Evolutionary conservation across 1,140 invertebrate genomes (phyloP), one percentile per base, ranked within the genome.

Genomic region (Ptiloglossa arizonensis): DNA sequence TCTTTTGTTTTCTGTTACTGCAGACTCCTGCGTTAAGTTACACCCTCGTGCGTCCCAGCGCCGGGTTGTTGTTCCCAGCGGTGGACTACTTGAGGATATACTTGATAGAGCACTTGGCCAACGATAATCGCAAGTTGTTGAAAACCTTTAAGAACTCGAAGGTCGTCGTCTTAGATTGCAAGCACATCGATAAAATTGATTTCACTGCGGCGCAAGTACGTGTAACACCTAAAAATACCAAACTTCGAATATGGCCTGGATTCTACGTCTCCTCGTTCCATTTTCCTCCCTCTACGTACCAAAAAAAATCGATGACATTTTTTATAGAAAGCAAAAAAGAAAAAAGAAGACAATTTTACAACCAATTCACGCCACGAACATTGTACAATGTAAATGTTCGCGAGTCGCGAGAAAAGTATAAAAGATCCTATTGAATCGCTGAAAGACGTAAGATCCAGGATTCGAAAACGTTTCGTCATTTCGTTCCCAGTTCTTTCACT

Each of bases 61-160:
- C 92, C 15, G 93, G 93, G 5, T 81, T 95, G 4, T 87, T 92
- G 19, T 95, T 94, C 82, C 94, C 94, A 0, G 92, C 93, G 4
- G 91, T 93, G 5, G 93, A 94, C 70, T 92, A 93, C 69, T 24
- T 95, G 11, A 89, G 92, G 75, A 87, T 78, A 15, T 88, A 90
- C 44, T 87, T 94, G n/a, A 86, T 87, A 0, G 90, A 92, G 77
- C 87, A 86, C 11, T 84, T 88, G 24, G 71, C 59, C n/a, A 74
- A 85, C 3, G 68, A 87, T 22, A 41, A 70, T 71, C 48, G 74
- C 1, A 86, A 67, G 54, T 71, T 70, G 52, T 19, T 68, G 35
- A 83, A 67, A 76, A 83, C 70, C 73, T 11, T 44, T 17, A 83
- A 76, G 73, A 83, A 50, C 22, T 48, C 69, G 66, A 80, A 80